A percentile compares a stretch with the other conserved stretches of the same genome.
Evolutionary conservation across 2,797 vertebrate species (phyloP).

Genomic region (Dermochelys coriacea): DNA sequence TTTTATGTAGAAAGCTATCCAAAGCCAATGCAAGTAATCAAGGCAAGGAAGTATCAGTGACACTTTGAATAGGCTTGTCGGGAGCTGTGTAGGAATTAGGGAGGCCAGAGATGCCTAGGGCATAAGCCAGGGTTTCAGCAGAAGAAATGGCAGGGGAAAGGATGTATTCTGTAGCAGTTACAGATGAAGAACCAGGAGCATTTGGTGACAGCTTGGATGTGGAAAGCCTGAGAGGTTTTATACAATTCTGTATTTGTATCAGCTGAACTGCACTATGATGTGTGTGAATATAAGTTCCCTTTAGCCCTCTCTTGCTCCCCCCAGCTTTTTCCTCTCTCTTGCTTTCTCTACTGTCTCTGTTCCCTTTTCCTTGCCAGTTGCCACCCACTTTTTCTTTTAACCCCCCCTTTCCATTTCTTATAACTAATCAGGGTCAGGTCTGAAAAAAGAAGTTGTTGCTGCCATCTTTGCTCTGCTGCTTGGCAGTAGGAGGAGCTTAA

Average conservation of each 20-base stretch:
- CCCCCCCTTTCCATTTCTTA: neutral
- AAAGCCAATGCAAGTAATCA: neutral
- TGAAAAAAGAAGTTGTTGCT: constrained; percentile 2
- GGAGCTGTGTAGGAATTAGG: neutral
- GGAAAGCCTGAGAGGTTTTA: neutral
- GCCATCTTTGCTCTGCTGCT: constrained; percentile 31
- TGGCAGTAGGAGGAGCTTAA: constrained; percentile 26
- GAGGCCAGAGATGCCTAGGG: neutral
- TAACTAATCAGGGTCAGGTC: constrained; percentile 27
- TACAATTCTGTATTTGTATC: neutral
- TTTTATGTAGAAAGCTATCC: neutral
- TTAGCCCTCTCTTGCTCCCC: neutral
- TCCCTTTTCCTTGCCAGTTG: neutral
- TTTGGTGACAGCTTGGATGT: neutral
- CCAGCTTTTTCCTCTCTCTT: neutral
- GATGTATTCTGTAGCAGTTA: neutral
- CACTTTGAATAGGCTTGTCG: neutral
- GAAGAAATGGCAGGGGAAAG: neutral
- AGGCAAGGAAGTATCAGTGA: neutral
- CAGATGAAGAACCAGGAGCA: neutral
- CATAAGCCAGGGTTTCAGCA: neutral
- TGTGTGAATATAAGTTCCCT: neutral
- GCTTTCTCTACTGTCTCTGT: neutral
- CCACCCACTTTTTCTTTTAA: neutral
- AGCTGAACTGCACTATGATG: neutral